phyloP scores from a whole-genome alignment of 2,888 invertebrate species.

The Nesidiocoris tenuis region DNA sequence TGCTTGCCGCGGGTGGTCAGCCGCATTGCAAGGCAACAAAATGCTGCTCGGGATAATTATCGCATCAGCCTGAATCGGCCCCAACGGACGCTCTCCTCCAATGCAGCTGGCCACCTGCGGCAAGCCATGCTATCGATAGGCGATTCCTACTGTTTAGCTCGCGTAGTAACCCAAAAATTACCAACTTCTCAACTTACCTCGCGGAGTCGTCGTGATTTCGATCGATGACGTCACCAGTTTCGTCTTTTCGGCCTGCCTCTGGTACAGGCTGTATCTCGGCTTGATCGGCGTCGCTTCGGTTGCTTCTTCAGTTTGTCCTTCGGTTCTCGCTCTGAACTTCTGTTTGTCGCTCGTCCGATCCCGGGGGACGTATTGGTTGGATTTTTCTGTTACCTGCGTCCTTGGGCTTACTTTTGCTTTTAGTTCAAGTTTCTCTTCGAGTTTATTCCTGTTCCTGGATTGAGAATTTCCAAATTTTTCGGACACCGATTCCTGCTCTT shows the following conservation, averaged over 20 bases:
- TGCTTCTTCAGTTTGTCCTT: slow-evolving; percentile 18
- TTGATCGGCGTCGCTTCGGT: slow-evolving; percentile 42
- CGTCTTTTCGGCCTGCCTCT: slow-evolving; percentile 40
- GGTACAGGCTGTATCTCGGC: slow-evolving; percentile 48
- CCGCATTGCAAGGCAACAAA: too few species aligned
- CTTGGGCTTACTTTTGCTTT: not conserved
- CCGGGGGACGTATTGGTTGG: slow-evolving; percentile 32
- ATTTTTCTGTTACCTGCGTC: not conserved
- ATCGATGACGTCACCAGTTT: not conserved
- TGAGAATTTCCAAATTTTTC: too few species aligned
- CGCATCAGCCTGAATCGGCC: too few species aligned
- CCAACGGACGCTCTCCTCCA: too few species aligned
- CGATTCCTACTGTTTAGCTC: too few species aligned
- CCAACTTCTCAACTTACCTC: slow-evolving; percentile 18
- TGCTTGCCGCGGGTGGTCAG: too few species aligned
- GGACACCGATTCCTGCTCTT: too few species aligned
- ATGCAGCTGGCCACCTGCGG: too few species aligned
- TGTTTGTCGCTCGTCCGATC: slow-evolving; percentile 35
- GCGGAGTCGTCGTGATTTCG: slow-evolving; percentile 10
- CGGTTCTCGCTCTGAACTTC: slow-evolving; percentile 43
- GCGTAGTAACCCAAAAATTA: too few species aligned
- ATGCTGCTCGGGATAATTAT: too few species aligned
- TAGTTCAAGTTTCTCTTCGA: slow-evolving; percentile 23
- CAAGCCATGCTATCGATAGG: too few species aligned
- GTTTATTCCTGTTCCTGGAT: not conserved